Percentiles rank a stretch among this genome's conserved stretches.
These are phyloP conservation scores for Origma solitaria DNA, from an alignment of 2,113 vertebrate species.

Conservation along the genomic window DNA sequence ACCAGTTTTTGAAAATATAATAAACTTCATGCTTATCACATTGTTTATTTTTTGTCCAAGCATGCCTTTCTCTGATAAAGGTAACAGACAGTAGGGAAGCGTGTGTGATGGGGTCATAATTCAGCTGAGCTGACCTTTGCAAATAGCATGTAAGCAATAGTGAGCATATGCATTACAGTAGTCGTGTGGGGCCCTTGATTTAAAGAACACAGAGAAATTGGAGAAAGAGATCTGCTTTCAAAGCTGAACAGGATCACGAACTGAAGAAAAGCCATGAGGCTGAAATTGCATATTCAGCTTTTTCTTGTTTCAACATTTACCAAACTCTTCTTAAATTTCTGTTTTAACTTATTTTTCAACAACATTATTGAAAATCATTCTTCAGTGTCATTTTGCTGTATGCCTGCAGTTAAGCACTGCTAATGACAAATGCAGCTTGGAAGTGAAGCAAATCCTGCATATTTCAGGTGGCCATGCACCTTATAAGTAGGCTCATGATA, in stretches of 20 bases:
- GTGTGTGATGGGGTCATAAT: background rate
- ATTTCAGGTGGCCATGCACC: constrained; percentile 5
- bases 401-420: background rate
- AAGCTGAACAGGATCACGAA: background rate
- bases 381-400: background rate
- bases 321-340: background rate
- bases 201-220: constrained; percentile 31
- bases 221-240: constrained; percentile 40
- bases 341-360: constrained; percentile 8
- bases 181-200: constrained; percentile 8
- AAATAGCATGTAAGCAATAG: background rate
- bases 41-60: background rate
- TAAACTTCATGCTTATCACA: background rate
- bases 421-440: background rate
- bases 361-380: background rate
- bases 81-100: background rate
- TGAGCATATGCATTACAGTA: constrained; percentile 57
- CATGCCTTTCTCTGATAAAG: background rate
- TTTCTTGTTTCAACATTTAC: background rate
- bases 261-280: background rate
- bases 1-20: background rate
- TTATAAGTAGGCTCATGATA: background rate
- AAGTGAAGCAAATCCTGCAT: background rate
- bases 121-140: constrained; percentile 1
- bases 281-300: background rate